A percentile compares a stretch with the other conserved stretches of the same genome.
These are phyloP conservation scores for Laterallus jamaicensis DNA, from an alignment of 2,113 vertebrate genomes.

Conservation along the genomic window DNA sequence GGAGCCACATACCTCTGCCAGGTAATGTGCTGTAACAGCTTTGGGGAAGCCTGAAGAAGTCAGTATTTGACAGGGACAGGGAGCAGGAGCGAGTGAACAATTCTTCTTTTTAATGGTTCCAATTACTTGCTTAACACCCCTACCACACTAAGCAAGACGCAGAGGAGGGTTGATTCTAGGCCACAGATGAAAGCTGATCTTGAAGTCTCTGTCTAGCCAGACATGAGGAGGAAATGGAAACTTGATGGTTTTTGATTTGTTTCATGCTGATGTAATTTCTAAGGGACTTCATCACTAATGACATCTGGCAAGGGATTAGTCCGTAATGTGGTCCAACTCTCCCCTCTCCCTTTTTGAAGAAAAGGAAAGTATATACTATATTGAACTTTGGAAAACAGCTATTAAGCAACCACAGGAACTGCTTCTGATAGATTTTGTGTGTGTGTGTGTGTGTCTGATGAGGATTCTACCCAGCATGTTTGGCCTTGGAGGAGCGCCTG, in stretches of 20 bases:
- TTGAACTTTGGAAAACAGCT: slow-evolving; percentile 11
- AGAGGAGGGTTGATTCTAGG: slow-evolving; percentile 32
- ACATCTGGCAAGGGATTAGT: slow-evolving; percentile 37
- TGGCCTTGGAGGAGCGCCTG: slow-evolving; percentile 57
- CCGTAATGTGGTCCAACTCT: background rate
- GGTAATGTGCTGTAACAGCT: background rate
- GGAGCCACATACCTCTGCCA: background rate
- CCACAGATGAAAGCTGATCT: slow-evolving; percentile 32
- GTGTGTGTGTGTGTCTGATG: background rate
- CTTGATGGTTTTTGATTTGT: slow-evolving; percentile 21
- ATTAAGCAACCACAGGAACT: slow-evolving; percentile 22
- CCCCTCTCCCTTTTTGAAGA: background rate
- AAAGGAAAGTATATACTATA: slow-evolving; percentile 25
- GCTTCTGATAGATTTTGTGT: slow-evolving; percentile 7
- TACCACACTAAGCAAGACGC: background rate
- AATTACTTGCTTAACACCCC: slow-evolving; percentile 39
- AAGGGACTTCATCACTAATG: slow-evolving; percentile 31
- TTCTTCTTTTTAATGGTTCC: slow-evolving; percentile 32
- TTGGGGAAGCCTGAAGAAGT: background rate
- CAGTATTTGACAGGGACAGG: background rate
- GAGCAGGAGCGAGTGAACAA: background rate
- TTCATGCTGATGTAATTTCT: slow-evolving; percentile 52
- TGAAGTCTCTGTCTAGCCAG: slow-evolving; percentile 23
- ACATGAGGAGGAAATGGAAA: slow-evolving; percentile 44
- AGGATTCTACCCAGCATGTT: slow-evolving; percentile 59